Base-by-base conservation (phyloP, 2,797 vertebrate genomes). In the Schizothorax lantsangensis region DNA sequence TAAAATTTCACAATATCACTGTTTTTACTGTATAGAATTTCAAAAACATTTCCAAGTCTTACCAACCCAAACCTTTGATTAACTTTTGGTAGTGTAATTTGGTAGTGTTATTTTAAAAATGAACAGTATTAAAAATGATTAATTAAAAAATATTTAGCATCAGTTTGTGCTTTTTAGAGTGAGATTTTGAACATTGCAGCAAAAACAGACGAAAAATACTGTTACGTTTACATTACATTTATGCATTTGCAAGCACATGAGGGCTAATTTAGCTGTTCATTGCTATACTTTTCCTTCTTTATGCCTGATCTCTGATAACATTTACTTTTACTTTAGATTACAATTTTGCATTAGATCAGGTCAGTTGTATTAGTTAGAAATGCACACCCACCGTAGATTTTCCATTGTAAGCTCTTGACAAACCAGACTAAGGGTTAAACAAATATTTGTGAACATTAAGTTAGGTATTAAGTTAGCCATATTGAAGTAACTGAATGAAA, bases 311-410 rank as follows among this genome's bases (percentile, higher is more conserved):
- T 19, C 9, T 23, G 81, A 69, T 86, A 72, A 87, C 33, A 69
- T 0, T 84, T 23, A n/a, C 84, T 23, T 57, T 81, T 23, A 11
- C 8, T 2, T 21, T 59, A n/a, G 57, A 33, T 59, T 47, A 36
- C 26, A 26, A 4, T 36, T 79, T 30, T 33, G 14, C 33, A 68
- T 88, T 86, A 90, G 62, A 82, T n/a, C 19, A 4, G 6, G 3
- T 43, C 80, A 69, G 1, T 6, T 38, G 88, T 90, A 85, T 85
- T 68, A 14, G 5, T 30, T 86, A 90, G 91, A 92, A 92, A 90
- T 92, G 73, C 83, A 62, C 72, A 84, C 64, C 78, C 74, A 10
- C 88, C 85, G 26, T 62, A 15, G 23, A 79, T 26, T 43, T 59
- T 17, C 38, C 12, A 40, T 15, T 15, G 21, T 43, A 79, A 79